A percentile compares a stretch with the other conserved stretches of the same genome.
Evolutionary conservation across 2,797 vertebrate genomes (phyloP).

Genomic region (Nannoperca obscura): DNA sequence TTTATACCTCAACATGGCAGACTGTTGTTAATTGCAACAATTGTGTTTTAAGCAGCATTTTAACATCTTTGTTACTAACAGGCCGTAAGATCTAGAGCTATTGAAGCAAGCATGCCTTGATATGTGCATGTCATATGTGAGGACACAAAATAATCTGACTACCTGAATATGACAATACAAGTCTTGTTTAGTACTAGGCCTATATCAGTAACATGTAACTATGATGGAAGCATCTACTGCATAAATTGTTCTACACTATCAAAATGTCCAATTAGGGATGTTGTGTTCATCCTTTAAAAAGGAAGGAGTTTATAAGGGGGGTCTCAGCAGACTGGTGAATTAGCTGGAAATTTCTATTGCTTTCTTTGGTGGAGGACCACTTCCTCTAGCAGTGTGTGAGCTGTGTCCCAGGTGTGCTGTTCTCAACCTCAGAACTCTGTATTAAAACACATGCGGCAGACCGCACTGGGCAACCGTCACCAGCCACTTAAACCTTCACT

Average conservation of each 20-base stretch:
- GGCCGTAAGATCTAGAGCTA: neutral
- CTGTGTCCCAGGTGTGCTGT: constrained; percentile 89
- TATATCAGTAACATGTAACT: neutral
- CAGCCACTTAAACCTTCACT: constrained; percentile 77
- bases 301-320: constrained; percentile 58
- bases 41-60: constrained; percentile 2
- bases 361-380: constrained; percentile 87
- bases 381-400: constrained; percentile 86
- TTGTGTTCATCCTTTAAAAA: constrained; percentile 65
- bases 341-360: constrained; percentile 90
- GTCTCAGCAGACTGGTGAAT: constrained; percentile 82
- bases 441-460: constrained; percentile 84
- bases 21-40: neutral
- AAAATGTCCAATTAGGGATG: constrained; percentile 73
- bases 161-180: neutral
- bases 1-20: neutral
- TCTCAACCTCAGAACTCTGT: constrained; percentile 85
- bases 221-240: constrained; percentile 53
- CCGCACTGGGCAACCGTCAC: constrained; percentile 80
- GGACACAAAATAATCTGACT: neutral
- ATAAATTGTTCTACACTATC: constrained; percentile 70
- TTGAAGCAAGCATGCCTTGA: neutral
- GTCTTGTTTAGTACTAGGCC: neutral
- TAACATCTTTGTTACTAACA: neutral
- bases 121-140: neutral